Percentiles rank a stretch among this genome's conserved stretches.
These are phyloP conservation scores for Coleophora deauratella DNA, from an alignment of 2,888 invertebrate species.

Conservation along the genomic window DNA sequence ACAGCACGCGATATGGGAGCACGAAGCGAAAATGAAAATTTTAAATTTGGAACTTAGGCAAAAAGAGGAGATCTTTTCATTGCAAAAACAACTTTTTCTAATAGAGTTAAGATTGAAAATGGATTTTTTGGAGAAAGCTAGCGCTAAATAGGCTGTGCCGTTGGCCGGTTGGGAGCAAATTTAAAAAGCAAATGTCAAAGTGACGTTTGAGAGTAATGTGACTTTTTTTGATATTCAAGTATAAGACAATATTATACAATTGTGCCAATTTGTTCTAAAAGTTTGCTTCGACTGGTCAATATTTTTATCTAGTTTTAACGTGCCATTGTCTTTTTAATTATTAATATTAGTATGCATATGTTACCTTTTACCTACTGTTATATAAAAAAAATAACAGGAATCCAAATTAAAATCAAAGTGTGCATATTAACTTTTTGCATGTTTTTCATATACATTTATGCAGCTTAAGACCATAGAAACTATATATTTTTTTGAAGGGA, in stretches of 20 bases:
- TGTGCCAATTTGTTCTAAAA: neutral
- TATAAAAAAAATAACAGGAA: too few species aligned
- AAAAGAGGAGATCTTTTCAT: slow-evolving; percentile 66
- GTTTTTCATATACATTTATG: too few species aligned
- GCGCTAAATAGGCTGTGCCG: slow-evolving; percentile 41
- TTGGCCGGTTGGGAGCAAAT: neutral
- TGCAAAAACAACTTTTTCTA: slow-evolving; percentile 66
- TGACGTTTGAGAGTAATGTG: neutral
- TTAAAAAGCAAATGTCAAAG: neutral
- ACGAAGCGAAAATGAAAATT: slow-evolving; percentile 70
- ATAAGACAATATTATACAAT: too few species aligned
- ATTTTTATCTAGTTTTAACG: slow-evolving; percentile 15
- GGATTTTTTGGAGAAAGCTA: slow-evolving; percentile 68
- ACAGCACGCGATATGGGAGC: slow-evolving; percentile 66
- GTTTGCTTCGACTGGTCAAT: neutral
- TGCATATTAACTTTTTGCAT: too few species aligned
- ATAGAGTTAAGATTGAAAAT: slow-evolving; percentile 66
- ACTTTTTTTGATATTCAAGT: too few species aligned
- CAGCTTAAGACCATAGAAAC: too few species aligned
- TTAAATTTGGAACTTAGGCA: slow-evolving; percentile 63
- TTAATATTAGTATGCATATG: slow-evolving; percentile 1
- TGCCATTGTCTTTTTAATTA: slow-evolving; percentile 17
- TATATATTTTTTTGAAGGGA: too few species aligned
- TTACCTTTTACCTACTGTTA: too few species aligned
- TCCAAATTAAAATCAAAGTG: too few species aligned